Evolutionary conservation across 2,797 vertebrate genomes (phyloP).

Genomic region (Silurus lanzhouensis): DNA sequence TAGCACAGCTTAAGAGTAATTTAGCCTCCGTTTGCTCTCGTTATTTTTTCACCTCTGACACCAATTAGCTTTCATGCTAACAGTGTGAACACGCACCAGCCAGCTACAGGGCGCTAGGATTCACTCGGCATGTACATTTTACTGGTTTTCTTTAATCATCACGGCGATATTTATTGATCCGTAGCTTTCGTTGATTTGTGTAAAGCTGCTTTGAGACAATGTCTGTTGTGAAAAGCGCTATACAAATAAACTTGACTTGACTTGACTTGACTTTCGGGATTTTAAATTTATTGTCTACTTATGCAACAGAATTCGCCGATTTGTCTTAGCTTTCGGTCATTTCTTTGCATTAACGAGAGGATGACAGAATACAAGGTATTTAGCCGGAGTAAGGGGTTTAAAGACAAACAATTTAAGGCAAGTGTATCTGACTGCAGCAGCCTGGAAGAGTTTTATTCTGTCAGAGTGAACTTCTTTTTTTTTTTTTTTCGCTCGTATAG

Average conservation of each 20-base stretch:
- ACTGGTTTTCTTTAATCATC: not conserved
- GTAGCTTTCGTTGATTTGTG: too few species aligned
- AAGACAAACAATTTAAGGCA: slow-evolving; percentile 15
- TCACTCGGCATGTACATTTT: not conserved
- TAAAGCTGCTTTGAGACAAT: too few species aligned
- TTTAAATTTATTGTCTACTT: not conserved
- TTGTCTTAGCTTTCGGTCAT: not conserved
- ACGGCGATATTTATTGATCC: not conserved
- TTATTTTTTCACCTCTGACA: slow-evolving; percentile 38
- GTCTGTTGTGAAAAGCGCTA: too few species aligned
- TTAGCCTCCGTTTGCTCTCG: not conserved
- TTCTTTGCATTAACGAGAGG: not conserved
- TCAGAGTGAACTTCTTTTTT: not conserved
- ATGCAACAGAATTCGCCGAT: too few species aligned
- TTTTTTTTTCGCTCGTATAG: slow-evolving; percentile 16
- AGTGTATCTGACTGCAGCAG: slow-evolving; percentile 17
- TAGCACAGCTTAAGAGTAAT: not conserved
- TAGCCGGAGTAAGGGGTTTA: not conserved
- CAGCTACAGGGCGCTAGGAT: not conserved
- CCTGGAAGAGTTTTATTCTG: not conserved
- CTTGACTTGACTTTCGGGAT: too few species aligned
- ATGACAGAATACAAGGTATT: not conserved
- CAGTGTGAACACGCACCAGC: not conserved
- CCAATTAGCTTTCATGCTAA: slow-evolving; percentile 29
- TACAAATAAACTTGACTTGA: too few species aligned